Evolutionary conservation across 2,797 vertebrate species (phyloP).

Genomic region (Phrynocephalus forsythii): DNA sequence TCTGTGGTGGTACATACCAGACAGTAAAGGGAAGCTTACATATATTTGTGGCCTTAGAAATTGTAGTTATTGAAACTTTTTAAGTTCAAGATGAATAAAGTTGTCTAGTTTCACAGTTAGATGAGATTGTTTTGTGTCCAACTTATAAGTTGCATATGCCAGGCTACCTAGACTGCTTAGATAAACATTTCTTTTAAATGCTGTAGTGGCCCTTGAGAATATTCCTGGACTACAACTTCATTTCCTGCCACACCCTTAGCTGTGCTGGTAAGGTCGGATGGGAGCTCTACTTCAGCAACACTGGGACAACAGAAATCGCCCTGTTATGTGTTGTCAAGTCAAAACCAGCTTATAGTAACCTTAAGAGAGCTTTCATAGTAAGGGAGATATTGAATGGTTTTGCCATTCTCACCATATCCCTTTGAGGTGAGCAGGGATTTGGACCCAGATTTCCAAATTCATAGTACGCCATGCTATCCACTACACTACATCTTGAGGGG

Average conservation of each 20-base stretch:
- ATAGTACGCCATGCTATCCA: no score
- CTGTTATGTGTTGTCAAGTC: background rate
- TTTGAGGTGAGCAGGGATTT: background rate
- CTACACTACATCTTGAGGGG: no score
- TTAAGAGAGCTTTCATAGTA: no score
- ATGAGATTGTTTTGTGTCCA: constrained; percentile 5
- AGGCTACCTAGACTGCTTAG: background rate
- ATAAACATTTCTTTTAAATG: background rate
- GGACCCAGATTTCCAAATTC: background rate
- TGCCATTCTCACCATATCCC: no score
- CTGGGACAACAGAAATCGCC: no score
- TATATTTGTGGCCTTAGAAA: background rate
- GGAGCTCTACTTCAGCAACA: no score
- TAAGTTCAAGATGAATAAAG: constrained; percentile 11
- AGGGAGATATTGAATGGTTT: no score
- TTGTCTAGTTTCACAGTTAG: background rate
- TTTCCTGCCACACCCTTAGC: no score
- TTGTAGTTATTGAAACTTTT: constrained; percentile 5
- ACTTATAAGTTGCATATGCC: constrained; percentile 2
- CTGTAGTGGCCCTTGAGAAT: no score
- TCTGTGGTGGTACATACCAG: background rate
- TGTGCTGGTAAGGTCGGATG: no score
- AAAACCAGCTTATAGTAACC: no score
- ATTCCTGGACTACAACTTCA: no score
- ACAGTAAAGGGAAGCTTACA: background rate